Base-by-base conservation (phyloP, 2,113 vertebrate genomes). In the Pundamilia nyererei region DNA sequence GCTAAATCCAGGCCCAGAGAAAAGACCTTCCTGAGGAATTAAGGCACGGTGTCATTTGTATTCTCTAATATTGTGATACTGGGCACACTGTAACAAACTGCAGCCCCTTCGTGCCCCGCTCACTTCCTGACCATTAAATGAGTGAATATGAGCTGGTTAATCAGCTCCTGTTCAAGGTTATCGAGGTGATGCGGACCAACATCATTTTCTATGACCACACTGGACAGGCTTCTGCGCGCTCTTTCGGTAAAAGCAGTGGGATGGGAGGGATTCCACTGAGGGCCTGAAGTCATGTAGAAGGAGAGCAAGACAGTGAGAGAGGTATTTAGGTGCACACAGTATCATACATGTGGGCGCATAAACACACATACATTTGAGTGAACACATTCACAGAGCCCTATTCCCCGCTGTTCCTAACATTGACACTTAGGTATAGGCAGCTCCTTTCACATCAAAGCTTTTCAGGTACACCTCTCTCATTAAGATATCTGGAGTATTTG, bases 121-220 rank as follows among this genome's bases (percentile, higher is more conserved):
- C 83, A 58, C 62, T 83, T 81, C 81, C 85, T 91, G 84, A 62
- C 80, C 82, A 85, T 93, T 87, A 92, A 93, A 93, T 31, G 89
- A 97, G 96, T 97, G 96, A 97, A 97, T 97, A 97, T 97, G 97
- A 97, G 97, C 95, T 95, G 97, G 97, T 97, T 98, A 98, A 98
- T 97, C 97, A 97, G 97, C 95, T 96, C 95, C 6, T 45, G 95
- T 96, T 97, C 93, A 86, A 96, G 97, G 97, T 97, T 97, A 97
- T 95, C 94, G 96, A 96, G 94, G 95, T 97, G 97, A 97, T 97
- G 96, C 94, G 96, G 95, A 96, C 94, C 95, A 94, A 97, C 94
- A 96, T 96, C 95, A 96, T 96, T 96, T 94, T 83, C 90, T 90
- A 92, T 94, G 82, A 83, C 92, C 95, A 89, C 94, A 87, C 87